A percentile compares a stretch with the other conserved stretches of the same genome.
Conservation (phyloP, 64 coral and sea anemone genomes). For the Platygyra sinensis region DNA sequence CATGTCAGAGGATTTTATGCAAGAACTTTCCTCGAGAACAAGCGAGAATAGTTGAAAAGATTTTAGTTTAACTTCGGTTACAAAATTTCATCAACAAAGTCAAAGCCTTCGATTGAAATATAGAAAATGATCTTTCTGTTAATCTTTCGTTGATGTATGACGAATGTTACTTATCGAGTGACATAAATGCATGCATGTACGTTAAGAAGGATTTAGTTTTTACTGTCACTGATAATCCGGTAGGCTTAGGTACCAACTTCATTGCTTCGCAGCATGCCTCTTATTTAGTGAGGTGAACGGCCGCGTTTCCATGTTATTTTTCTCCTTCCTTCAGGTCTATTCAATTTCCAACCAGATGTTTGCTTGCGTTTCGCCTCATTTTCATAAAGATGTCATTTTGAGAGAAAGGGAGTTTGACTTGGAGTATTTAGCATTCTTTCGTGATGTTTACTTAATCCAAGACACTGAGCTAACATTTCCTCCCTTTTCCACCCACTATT, state of each 20-base stretch:
- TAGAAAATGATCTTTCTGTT: constrained; percentile 22
- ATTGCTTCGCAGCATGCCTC: not conserved
- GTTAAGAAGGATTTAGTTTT: constrained; percentile 42
- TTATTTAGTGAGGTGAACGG: not conserved
- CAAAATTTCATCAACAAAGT: constrained; percentile 6
- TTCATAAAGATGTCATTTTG: constrained; percentile 79
- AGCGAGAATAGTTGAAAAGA: not conserved
- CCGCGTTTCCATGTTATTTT: constrained; percentile 6
- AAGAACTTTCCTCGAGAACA: not conserved
- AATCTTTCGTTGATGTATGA: constrained; percentile 12
- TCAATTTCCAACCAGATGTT: constrained; percentile 80
- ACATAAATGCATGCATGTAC: constrained; percentile 5
- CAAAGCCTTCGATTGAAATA: not conserved
- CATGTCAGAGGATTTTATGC: constrained; percentile 30
- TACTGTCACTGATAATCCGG: constrained; percentile 36
- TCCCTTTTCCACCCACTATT: constrained; percentile 64
- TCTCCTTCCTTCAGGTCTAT: constrained; percentile 35
- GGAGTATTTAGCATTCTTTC: constrained; percentile 84
- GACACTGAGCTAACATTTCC: constrained; percentile 85
- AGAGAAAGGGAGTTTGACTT: constrained; percentile 65
- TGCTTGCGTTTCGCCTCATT: constrained; percentile 65
- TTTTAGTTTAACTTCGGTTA: not conserved
- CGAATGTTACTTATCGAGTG: constrained; percentile 13
- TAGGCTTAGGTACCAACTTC: constrained; percentile 8
- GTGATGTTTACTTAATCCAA: constrained; percentile 74